Evolutionary conservation across 2,113 vertebrate species (phyloP).

Genomic region (Spea multiplicata): DNA sequence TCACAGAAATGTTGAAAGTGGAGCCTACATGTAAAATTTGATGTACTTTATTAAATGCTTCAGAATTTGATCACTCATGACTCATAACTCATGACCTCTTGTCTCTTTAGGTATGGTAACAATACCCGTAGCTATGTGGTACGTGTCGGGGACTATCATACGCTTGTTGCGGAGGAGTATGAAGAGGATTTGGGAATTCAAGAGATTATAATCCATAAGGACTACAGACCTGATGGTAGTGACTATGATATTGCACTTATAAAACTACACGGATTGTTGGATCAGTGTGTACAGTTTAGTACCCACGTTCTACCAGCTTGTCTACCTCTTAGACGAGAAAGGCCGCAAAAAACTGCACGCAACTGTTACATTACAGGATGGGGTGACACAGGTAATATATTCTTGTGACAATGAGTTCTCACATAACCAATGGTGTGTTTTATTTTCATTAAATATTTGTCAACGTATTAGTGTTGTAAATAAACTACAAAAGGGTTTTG

Average conservation of each 20-base stretch:
- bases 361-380: slow-evolving; percentile 93
- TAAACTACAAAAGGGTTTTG: too few species aligned
- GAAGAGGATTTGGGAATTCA: slow-evolving; percentile 86
- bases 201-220: slow-evolving; percentile 76
- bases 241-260: slow-evolving; percentile 91
- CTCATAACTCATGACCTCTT: neutral
- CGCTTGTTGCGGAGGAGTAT: slow-evolving; percentile 87
- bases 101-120: slow-evolving; percentile 82
- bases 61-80: neutral
- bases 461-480: too few species aligned
- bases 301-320: slow-evolving; percentile 85
- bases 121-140: slow-evolving; percentile 81
- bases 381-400: slow-evolving; percentile 90
- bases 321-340: slow-evolving; percentile 77
- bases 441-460: too few species aligned
- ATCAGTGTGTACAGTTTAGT: slow-evolving; percentile 74
- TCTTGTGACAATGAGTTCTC: neutral
- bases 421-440: too few species aligned
- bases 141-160: slow-evolving; percentile 91
- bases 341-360: slow-evolving; percentile 77
- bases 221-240: slow-evolving; percentile 78
- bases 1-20: too few species aligned
- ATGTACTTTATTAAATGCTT: neutral
- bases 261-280: slow-evolving; percentile 71
- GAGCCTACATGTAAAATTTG: too few species aligned